Percentiles rank a stretch among this genome's conserved stretches.
Evolutionary conservation across 2,888 invertebrate species (phyloP).

Genomic region (Pheosia gnoma): DNA sequence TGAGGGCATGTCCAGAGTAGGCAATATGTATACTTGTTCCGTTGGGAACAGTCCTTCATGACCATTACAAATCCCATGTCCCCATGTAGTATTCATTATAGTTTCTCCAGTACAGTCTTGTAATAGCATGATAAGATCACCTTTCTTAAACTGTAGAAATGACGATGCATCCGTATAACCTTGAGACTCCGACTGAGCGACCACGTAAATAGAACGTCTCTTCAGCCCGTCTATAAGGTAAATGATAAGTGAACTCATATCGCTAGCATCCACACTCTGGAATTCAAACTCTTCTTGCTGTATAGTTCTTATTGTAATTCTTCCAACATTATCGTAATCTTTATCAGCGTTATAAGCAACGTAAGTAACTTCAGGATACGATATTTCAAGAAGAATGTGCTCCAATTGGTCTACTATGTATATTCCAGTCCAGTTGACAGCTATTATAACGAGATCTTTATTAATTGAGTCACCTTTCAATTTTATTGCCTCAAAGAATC

Average conservation of each 20-base stretch:
- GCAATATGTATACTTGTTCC: slow-evolving; percentile 93
- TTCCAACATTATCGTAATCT: slow-evolving; percentile 82
- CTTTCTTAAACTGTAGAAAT: slow-evolving; percentile 85
- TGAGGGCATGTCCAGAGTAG: slow-evolving; percentile 91
- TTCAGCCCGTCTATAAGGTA: slow-evolving; percentile 94
- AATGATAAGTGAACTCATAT: slow-evolving; percentile 92
- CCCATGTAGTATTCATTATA: slow-evolving; percentile 89
- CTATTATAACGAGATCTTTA: slow-evolving; percentile 92
- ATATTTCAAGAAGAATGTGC: slow-evolving; percentile 93
- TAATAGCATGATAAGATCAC: slow-evolving; percentile 93
- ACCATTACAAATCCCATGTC: slow-evolving; percentile 88
- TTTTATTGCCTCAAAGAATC: slow-evolving; percentile 96
- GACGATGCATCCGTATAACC: slow-evolving; percentile 82
- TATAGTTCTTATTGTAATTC: slow-evolving; percentile 91
- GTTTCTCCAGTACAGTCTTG: slow-evolving; percentile 90
- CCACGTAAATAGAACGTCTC: slow-evolving; percentile 92
- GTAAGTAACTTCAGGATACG: slow-evolving; percentile 93
- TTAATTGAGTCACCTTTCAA: slow-evolving; percentile 87
- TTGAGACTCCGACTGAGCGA: slow-evolving; percentile 87
- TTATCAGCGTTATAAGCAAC: slow-evolving; percentile 85
- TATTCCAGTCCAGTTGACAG: slow-evolving; percentile 97
- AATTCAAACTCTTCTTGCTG: slow-evolving; percentile 96
- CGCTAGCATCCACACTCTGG: slow-evolving; percentile 94
- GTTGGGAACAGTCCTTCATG: slow-evolving; percentile 93
- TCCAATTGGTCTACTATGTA: slow-evolving; percentile 97